These are phyloP conservation scores for Willisornis vidua DNA, from an alignment of 2,113 vertebrate genomes.

Conservation along the genomic window DNA sequence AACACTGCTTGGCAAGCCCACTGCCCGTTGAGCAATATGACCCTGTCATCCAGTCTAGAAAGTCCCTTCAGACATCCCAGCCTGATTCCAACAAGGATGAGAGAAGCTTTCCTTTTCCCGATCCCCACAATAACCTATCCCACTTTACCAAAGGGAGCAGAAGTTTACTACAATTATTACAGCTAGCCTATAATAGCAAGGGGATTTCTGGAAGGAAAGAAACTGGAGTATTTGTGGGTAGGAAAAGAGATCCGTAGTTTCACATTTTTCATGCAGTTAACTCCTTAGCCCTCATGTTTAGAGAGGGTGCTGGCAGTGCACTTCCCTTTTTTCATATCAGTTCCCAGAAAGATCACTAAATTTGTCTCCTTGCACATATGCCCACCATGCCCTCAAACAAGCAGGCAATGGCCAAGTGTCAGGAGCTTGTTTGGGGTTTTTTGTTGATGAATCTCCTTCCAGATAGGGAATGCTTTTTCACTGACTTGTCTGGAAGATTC, in stretches of 20 bases:
- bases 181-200: background rate
- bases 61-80: background rate
- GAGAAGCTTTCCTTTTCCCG: background rate
- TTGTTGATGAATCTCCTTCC: background rate
- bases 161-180: background rate
- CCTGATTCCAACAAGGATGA: background rate
- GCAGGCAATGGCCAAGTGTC: background rate
- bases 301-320: background rate
- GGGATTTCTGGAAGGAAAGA: background rate
- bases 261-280: background rate
- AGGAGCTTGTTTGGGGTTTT: background rate
- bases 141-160: background rate
- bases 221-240: background rate
- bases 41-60: background rate
- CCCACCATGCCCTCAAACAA: background rate
- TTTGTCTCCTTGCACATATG: background rate
- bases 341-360: constrained; percentile 16
- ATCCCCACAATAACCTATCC: background rate
- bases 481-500: background rate
- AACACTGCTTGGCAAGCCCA: background rate
- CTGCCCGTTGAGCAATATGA: background rate
- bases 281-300: background rate
- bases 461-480: background rate
- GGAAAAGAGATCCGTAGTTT: background rate
- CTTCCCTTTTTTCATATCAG: background rate